Evolutionary conservation across 2,888 invertebrate species (phyloP).

Genomic region (Luperina testacea): DNA sequence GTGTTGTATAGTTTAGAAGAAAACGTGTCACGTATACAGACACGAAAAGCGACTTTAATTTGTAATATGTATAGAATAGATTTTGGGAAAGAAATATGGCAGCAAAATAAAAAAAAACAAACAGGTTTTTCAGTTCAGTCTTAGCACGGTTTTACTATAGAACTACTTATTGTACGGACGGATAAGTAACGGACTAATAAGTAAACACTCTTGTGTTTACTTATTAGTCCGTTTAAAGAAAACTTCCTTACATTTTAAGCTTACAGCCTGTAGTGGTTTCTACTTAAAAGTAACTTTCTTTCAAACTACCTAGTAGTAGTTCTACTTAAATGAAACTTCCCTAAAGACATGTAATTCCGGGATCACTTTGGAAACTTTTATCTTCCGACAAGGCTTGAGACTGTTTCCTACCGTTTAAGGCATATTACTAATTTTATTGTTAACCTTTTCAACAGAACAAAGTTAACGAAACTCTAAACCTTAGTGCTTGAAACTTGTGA

Average conservation of each 20-base stretch:
- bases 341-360: constrained; percentile 27
- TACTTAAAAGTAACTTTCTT: constrained; percentile 6
- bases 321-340: constrained; percentile 25
- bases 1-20: not conserved
- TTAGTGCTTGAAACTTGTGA: constrained; percentile 14
- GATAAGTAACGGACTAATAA: too few species aligned
- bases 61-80: not conserved
- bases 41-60: not conserved
- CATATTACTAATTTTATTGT: constrained; percentile 49
- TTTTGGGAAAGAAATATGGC: not conserved
- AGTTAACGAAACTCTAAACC: constrained; percentile 35
- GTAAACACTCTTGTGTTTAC: not conserved
- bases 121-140: not conserved
- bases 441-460: constrained; percentile 30
- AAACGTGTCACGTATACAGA: not conserved
- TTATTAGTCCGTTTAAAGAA: constrained; percentile 17
- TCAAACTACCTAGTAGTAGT: constrained; percentile 16
- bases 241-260: constrained; percentile 13
- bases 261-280: constrained; percentile 5
- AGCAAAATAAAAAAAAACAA: not conserved
- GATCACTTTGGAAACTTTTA: constrained; percentile 41
- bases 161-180: not conserved
- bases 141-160: not conserved
- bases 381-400: constrained; percentile 27
- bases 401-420: constrained; percentile 12